Evolutionary conservation across 2,797 vertebrate species (phyloP), one percentile per base, ranked within the genome.

Genomic region (Chiroxiphia lanceolata): DNA sequence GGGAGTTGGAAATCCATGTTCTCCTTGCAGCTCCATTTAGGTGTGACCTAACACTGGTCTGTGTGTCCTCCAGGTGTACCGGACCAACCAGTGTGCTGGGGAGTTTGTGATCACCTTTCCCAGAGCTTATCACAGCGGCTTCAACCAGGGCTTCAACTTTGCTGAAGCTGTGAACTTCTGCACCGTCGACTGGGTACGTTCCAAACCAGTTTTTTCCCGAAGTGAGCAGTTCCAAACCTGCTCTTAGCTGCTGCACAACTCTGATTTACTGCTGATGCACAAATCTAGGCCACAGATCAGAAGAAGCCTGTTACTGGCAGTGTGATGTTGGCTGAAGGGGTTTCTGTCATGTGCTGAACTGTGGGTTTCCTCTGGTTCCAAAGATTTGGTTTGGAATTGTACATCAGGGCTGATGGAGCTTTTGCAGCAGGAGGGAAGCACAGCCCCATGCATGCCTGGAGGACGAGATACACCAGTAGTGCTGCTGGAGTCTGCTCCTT

Each of bases 131-230:
- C 99, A 99, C 97, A 99, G 99, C 42, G 99, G 99, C 69, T 99
- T 99, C 97, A 99, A 99, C 97, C 99, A 99, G 97, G 99, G 99
- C n/a, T 99, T 99, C 97, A 99, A 99, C 98, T 99, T 99, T 87
- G 99, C 99, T 44, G 99, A 99, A 96, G 99, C 99, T 20, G 99
- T 99, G 77, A 99, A 99, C 97, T 99, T 99, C 98, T 99, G 99
- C 96, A 99, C 99, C 31, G 98, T 99, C 88, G 99, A 99, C 79
- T 99, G 99, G 99, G 99, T 99, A 98, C 71, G 98, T 95, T 87
- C 63, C 65, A 63, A 6, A 13, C 3, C 12, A 5, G 15, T 15
- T 81, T 57, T 56, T 40, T 31, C 50, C 2, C 29, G 9, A 45
- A 34, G 36, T 14, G 4, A 33, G 26, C 21, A 2, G 36, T 63